Evolutionary conservation across 1,140 invertebrate species (phyloP), one percentile per base, ranked within the genome.

Genomic region (Zaprionus lachaisei): DNA sequence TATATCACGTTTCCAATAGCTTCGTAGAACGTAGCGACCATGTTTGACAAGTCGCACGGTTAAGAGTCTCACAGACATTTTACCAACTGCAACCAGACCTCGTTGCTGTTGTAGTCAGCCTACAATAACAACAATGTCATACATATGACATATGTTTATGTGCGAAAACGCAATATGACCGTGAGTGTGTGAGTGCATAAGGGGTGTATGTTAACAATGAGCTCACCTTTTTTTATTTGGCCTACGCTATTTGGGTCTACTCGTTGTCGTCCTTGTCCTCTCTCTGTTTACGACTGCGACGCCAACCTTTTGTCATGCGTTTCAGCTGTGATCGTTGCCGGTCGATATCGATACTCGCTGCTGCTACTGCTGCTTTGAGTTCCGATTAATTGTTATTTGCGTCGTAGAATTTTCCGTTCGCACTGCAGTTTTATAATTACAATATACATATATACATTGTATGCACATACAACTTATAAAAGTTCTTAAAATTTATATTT

Each of bases 61-160:
- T 34, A 92, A 81, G 56, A 93, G 86, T 81, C 94, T 93, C 81
- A 95, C 93, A 83, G 94, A 95, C 94, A 95, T 95, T 17, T 94
- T 94, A 69, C 54, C 65, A 64, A 75, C 38, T 62, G 63, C 61
- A 72, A 41, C 37, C 31, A 15, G 58, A 22, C 47, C 47, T 49
- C 9, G 47, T 34, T 58, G 64, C 51, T 61, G 47, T 44, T 55
- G 64, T 15, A 28, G 34, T 20, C 34, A 38, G 51, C 22, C 64
- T 75, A 15, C 9, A 9, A 12, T 22, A 51, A 5, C 34, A 14
- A 17, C 4, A 58, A 26, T 31, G 6, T 37, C 20, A 64, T 34
- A 51, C 28, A 49, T 15, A 56, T 31, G 41, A 17, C 41, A 56
- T 56, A 56, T 62, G 15, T 24, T 38, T 38, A 41, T 41, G 62